Evolutionary conservation across 2,113 vertebrate genomes (phyloP).

Genomic region (Nannospalax galili): DNA sequence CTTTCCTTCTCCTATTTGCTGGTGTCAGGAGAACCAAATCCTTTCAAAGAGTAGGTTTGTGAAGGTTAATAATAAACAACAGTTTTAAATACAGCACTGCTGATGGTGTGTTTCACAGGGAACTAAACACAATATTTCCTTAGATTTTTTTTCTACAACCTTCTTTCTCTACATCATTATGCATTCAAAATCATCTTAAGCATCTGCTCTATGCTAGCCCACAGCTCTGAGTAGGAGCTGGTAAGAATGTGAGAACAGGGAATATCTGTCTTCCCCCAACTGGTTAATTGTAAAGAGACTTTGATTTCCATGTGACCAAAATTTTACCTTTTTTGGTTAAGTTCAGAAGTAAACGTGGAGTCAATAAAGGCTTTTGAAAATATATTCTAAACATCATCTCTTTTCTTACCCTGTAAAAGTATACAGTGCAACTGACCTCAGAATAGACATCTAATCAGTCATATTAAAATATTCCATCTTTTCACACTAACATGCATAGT

Average conservation of each 20-base stretch:
- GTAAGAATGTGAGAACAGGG: background rate
- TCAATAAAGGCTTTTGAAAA: background rate
- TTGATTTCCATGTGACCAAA: background rate
- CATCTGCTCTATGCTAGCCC: background rate
- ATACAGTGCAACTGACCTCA: background rate
- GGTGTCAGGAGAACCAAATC: constrained; percentile 11
- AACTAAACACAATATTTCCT: background rate
- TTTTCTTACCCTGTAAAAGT: background rate
- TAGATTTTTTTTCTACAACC: background rate
- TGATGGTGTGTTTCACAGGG: background rate
- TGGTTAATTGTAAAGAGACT: background rate
- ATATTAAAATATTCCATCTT: background rate
- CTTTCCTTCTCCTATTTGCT: background rate
- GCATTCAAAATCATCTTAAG: background rate
- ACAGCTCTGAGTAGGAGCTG: background rate
- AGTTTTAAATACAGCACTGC: background rate
- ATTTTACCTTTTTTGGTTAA: background rate
- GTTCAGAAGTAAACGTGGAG: background rate
- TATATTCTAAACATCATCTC: background rate
- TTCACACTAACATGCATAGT: background rate
- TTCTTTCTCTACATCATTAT: background rate
- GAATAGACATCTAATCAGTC: background rate
- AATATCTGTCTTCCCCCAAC: background rate
- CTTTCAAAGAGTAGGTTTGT: background rate
- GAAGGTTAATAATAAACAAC: background rate